These are phyloP conservation scores for Eulemur rubriventer DNA, from an alignment of 2,797 vertebrate species.

Conservation along the genomic window DNA sequence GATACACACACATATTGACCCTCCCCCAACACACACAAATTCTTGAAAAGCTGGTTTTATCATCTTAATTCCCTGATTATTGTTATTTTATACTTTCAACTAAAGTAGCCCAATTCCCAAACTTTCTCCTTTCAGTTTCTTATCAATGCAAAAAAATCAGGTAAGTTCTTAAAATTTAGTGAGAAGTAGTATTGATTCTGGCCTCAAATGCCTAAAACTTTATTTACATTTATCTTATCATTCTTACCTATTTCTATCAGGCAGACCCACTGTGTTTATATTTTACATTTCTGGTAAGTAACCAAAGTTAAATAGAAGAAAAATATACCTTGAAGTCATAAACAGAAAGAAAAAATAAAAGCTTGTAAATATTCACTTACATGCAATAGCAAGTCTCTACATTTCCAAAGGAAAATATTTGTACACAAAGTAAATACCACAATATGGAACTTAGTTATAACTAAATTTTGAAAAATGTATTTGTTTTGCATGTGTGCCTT, in stretches of 20 bases:
- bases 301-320: neutral
- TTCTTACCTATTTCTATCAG: neutral
- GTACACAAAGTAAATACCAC: neutral
- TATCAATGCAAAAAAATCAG: slow-evolving; percentile 3
- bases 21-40: neutral
- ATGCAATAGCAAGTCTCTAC: neutral
- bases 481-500: neutral
- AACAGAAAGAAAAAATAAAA: neutral
- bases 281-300: slow-evolving; percentile 2
- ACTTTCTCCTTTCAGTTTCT: neutral
- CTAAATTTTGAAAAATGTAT: neutral
- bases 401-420: slow-evolving; percentile 12
- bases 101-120: neutral
- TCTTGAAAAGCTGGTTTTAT: neutral
- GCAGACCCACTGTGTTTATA: neutral
- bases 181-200: neutral
- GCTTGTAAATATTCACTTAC: neutral
- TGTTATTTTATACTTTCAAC: neutral
- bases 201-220: neutral
- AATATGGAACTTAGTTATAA: neutral
- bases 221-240: neutral
- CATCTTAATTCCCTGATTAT: neutral
- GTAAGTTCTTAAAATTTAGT: neutral
- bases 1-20: neutral
- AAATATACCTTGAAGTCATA: neutral